Evolutionary conservation across 1,140 invertebrate genomes (phyloP), one percentile per base, ranked within the genome.

Genomic region (Bombus superbus): DNA sequence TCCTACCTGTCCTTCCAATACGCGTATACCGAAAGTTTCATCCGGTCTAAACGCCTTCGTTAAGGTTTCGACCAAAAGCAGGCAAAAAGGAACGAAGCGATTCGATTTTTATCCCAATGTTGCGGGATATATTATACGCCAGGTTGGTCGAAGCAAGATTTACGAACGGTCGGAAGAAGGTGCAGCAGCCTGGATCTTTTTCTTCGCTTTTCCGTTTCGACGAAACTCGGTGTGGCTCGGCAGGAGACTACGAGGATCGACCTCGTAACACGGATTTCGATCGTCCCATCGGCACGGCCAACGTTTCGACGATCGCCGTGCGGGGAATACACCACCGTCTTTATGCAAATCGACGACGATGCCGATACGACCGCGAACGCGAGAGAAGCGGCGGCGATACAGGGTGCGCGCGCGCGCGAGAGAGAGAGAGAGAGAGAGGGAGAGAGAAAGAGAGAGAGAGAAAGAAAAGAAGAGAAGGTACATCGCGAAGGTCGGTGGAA

Each of bases 401-500:
- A 13, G 59, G 28, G 28, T 4, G 59, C 32, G 32, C 32, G 32
- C 32, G 32, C 32, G 32, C 32, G 32, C 32, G 32, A n/a, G 10
- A 1, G 18, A 28, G 57, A 59, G 57, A 11, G 59, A 62, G 25
- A 59, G 18, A n/a, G 22, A n/a, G 18, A 62, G 18, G 28, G 18
- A 62, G 59, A 62, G 28, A 62, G n/a, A n/a, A n/a, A n/a, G 10
- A 0, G 18, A 28, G 57, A 59, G 57, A 11, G 59, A 62, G 25
- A 59, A 28, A n/a, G 22, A n/a, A n/a, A 62, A n/a, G 28, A n/a
- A 62, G 59, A 62, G 28, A 62, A 62, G 59, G 59, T 62, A n/a
- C 28, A 85, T 62, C 40, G 2, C 28, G 64, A 71, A 53, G 57
- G 78, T 35, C 62, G 62, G 40, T 22, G 40, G 15, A 81, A 82